Conservation (phyloP, 2,888 invertebrate genomes). For the Petrolisthes manimaculis region DNA sequence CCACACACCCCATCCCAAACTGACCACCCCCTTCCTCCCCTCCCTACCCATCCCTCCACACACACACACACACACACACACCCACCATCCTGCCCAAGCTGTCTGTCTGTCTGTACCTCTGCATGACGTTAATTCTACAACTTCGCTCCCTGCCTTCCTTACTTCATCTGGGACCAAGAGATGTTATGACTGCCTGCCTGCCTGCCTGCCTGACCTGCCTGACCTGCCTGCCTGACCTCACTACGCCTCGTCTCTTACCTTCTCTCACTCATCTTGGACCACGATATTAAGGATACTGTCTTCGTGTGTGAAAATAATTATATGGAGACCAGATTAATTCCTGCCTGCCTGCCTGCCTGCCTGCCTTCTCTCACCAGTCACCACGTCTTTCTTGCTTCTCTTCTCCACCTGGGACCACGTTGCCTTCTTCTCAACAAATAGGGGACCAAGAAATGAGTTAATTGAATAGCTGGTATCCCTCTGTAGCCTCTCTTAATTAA, state of each 20-base stretch:
- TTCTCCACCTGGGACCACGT: too few species aligned
- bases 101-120: not conserved
- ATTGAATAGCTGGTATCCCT: too few species aligned
- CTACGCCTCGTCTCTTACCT: too few species aligned
- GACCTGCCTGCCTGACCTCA: not conserved
- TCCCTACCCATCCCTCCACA: not conserved
- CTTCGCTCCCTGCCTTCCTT: not conserved
- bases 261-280: too few species aligned
- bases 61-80: not conserved
- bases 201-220: constrained; percentile 9
- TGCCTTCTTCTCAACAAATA: too few species aligned
- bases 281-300: too few species aligned
- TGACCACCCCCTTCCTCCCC: not conserved
- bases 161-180: not conserved
- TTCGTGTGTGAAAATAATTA: too few species aligned
- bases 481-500: too few species aligned
- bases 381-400: too few species aligned
- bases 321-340: too few species aligned
- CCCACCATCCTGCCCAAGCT: not conserved
- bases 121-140: not conserved
- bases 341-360: not conserved
- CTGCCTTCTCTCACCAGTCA: not conserved
- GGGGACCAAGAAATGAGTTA: too few species aligned
- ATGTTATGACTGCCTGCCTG: not conserved
- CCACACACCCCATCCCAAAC: not conserved